Evolutionary conservation across 2,888 invertebrate genomes (phyloP), one percentile per base, ranked within the genome.

Genomic region (Agapostemon virescens): DNA sequence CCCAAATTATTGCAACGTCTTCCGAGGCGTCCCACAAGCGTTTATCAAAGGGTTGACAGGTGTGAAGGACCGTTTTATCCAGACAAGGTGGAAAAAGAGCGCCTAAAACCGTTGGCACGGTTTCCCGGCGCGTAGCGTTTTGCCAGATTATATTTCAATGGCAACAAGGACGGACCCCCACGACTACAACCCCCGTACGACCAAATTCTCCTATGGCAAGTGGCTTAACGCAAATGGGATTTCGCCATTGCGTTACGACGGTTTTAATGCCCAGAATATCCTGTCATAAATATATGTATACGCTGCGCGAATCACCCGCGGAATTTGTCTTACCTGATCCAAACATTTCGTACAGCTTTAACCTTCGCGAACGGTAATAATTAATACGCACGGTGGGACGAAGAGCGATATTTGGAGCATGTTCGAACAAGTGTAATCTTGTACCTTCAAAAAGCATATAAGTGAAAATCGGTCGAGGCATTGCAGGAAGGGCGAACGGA

Each of bases 211-310:
- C 61, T 42, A 45, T 38, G 40, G 45, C 74, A 64, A 80, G 75
- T 82, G 79, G 79, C 81, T 84, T 79, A 81, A 68, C 72, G 83
- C 81, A 80, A 84, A 84, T 83, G 82, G 85, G 80, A 86, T 85
- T 74, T 84, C 72, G 33, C 70, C 49, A 36, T 20, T 64, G 33
- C 33, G 74, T 64, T 69, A 68, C 38, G 69, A 69, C 52, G 68
- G 23, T 55, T 77, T 79, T 79, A 76, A 71, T 67, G 61, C 49
- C 26, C 30, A n/a, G 71, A 69, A 40, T 55, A 52, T 77, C 70
- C 40, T 61, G 77, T 64, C 81, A 79, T 49, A 64, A 78, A 55
- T 63, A 74, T 61, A 38, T 38, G 55, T 58, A 67, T 26, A 45
- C 23, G 49, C 30, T 23, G 13, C 68, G n/a, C 63, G 64, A 55